Base-by-base conservation (phyloP, 2,797 vertebrate species). In the Gallirallus australis region DNA sequence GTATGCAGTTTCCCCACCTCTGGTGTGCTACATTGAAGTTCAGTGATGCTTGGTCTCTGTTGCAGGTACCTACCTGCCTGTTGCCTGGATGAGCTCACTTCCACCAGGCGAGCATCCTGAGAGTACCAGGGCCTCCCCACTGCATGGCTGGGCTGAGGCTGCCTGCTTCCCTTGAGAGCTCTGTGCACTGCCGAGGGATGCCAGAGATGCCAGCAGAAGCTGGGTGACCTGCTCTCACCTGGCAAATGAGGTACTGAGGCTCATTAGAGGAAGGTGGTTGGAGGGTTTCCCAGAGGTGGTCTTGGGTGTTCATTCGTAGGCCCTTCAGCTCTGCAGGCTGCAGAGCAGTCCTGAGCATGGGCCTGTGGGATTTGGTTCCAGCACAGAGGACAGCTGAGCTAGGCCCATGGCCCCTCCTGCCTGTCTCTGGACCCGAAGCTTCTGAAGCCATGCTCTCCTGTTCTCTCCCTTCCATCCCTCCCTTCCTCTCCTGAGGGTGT, bases 1-100 rank as follows among this genome's bases (percentile, higher is more conserved):
- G 7, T 5, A 11, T 25, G 42, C 6, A 39, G 20, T 23, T 63
- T 33, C n/a, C n/a, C 33, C 39, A 42, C 7, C 33, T 47, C 52
- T 52, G 30, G 9, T 40, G 17, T 21, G 40, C 24, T 35, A 37
- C 21, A 31, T 3, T 33, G 1, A 42, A 5, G 16, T 35, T 57
- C 33, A 7, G 45, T 33, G 9, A 20, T 2, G 10, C 30, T 17
- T 1, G 3, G 2, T 35, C 63, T 90, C 65, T 65, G 66, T 54
- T 90, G 45, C 73, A 99, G 98, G 93, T 98, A 69, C 98, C 98
- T 52, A 15, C 50, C 25, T 28, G 95, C 97, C 64, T 98, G 98
- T 47, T 98, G 98, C 97, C 90, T 96, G 11, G 54, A 83, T 73
- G 85, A 94, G 24, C 81, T 89, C 56, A 87, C 52, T 68, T 84